phyloP scores from a whole-genome alignment of 2,113 vertebrate species.

The Prochilodus magdalenae region DNA sequence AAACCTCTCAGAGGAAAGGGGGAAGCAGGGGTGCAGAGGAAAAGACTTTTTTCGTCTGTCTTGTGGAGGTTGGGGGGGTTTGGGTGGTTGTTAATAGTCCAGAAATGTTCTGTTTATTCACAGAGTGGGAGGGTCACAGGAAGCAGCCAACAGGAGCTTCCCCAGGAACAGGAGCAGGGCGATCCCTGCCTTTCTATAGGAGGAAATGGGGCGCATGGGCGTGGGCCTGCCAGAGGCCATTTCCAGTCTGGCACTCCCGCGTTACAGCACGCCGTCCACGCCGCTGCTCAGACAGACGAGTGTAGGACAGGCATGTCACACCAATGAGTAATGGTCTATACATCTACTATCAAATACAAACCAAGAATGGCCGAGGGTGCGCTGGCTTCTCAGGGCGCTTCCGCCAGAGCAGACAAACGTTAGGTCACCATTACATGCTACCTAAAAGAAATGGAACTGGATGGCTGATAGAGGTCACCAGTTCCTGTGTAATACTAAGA shows the following conservation, averaged over 20 bases:
- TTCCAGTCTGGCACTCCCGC: constrained; percentile 57
- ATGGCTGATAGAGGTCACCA: too few relatives aligned
- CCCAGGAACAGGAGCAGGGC: constrained; percentile 59
- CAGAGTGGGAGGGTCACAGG: constrained; percentile 67
- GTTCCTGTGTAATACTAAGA: too few relatives aligned
- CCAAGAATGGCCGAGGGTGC: not conserved
- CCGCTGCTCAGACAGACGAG: not conserved
- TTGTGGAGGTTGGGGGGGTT: constrained; percentile 2
- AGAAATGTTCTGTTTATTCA: constrained; percentile 64
- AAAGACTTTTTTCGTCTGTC: constrained; percentile 14
- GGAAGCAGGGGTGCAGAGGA: constrained; percentile 28
- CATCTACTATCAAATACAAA: not conserved
- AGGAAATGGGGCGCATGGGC: constrained; percentile 73
- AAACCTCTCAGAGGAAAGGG: constrained; percentile 8
- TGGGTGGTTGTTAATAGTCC: constrained; percentile 31
- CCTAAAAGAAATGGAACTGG: too few relatives aligned
- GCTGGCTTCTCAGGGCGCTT: not conserved
- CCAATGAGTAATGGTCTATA: constrained; percentile 1
- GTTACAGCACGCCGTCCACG: constrained; percentile 28
- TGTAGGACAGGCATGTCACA: not conserved
- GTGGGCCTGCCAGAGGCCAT: constrained; percentile 58
- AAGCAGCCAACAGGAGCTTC: constrained; percentile 71
- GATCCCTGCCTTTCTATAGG: constrained; percentile 69
- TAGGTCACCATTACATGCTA: too few relatives aligned
- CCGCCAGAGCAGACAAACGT: not conserved